Conservation (phyloP, 2,113 vertebrate species). For the Neogobius melanostomus region DNA sequence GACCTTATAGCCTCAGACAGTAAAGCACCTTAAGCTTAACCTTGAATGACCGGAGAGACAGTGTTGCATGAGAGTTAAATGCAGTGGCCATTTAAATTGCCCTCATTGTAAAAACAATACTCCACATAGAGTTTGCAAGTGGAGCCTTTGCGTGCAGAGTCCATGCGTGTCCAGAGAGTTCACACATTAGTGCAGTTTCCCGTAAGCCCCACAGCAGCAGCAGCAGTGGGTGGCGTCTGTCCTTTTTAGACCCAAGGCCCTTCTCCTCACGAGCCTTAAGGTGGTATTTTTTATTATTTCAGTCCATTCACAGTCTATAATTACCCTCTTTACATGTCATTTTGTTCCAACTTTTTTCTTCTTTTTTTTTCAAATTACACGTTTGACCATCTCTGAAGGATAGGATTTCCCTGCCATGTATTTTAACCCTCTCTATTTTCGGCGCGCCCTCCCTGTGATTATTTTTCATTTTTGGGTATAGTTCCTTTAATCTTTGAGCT, state of each 20-base stretch:
- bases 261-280: constrained; percentile 65
- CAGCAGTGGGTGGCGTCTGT: constrained; percentile 48
- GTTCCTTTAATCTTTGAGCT: constrained; percentile 75
- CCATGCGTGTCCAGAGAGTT: constrained; percentile 21
- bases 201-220: constrained; percentile 45
- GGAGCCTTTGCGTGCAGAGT: not conserved
- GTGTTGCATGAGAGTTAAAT: not conserved
- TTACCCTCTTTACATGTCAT: constrained; percentile 71
- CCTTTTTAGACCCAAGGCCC: constrained; percentile 60
- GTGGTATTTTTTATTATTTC: constrained; percentile 79
- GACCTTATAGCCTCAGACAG: too few relatives aligned
- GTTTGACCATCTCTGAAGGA: constrained; percentile 70
- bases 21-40: too few relatives aligned
- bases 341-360: constrained; percentile 54
- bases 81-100: not conserved
- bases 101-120: too few relatives aligned
- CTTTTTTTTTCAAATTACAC: constrained; percentile 78
- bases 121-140: not conserved
- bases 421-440: constrained; percentile 77
- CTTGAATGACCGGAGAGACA: too few relatives aligned
- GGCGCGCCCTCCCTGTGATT: constrained; percentile 76
- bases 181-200: constrained; percentile 54
- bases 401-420: constrained; percentile 75
- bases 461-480: constrained; percentile 75
- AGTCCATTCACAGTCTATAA: constrained; percentile 75